These are phyloP conservation scores for Lepisosteus oculatus DNA, from an alignment of 2,113 vertebrate species.

Conservation along the genomic window DNA sequence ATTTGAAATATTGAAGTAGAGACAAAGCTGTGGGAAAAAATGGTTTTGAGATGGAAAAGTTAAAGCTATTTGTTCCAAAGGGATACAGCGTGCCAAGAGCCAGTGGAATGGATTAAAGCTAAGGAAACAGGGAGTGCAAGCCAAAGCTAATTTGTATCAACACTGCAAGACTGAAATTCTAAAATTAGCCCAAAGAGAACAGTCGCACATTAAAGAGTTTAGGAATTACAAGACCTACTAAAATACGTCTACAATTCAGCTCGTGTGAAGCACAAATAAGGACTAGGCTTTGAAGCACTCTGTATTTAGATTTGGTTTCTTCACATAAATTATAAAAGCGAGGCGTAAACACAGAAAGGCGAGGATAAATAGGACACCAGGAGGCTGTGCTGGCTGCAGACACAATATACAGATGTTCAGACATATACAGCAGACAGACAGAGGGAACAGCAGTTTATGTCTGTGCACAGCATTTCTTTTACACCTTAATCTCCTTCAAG, in stretches of 20 bases:
- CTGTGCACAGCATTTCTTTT: too few species aligned
- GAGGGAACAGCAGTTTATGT: too few species aligned
- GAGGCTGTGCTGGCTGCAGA: too few species aligned
- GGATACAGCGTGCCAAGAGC: conserved; percentile 1
- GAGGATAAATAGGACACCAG: too few species aligned
- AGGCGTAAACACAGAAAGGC: too few species aligned
- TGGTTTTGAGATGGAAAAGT: conserved; percentile 14
- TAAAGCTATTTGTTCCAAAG: conserved; percentile 14
- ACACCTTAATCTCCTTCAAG: too few species aligned
- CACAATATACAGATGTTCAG: too few species aligned
- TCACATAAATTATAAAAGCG: too few species aligned
- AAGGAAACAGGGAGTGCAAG: conserved; percentile 11
- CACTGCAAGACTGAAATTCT: neutral
- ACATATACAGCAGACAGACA: too few species aligned
- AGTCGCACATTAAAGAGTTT: conserved; percentile 4
- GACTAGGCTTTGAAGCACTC: too few species aligned
- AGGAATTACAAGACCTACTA: neutral
- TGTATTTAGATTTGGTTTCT: too few species aligned
- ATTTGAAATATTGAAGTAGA: neutral
- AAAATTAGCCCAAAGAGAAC: neutral
- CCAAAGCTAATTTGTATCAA: conserved; percentile 19
- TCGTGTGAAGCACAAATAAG: too few species aligned
- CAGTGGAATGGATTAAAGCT: conserved; percentile 12
- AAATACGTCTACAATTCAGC: neutral
- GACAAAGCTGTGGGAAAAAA: neutral